Evolutionary conservation across 37 sponge, comb jelly and placozoan genomes (phyloP), one percentile per base, ranked within the genome.

Genomic region (Mnemiopsis leidyi): DNA sequence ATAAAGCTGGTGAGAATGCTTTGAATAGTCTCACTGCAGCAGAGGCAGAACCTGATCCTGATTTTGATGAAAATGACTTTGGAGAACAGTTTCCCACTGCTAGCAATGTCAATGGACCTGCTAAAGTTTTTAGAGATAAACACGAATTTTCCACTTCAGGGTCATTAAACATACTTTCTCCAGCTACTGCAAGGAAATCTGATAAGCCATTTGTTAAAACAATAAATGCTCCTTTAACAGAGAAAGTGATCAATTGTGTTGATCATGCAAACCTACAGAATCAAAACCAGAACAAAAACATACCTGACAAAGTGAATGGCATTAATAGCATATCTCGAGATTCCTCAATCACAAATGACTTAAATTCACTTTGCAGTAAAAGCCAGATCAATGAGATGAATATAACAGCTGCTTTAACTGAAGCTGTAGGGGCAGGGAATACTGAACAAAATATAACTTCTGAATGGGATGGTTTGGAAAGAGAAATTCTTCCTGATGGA

Each of bases 391-490:
- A 77, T 77, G 90, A 38, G n/a, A 35, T 40, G 26, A 85, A 85
- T 26, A 85, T 85, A 40, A 40, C 30, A 23, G 90, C 24, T 3
- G 48, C 38, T 26, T 28, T 20, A 5, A 77, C 32, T 3, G 32
- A 36, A 33, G 21, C 21, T 7, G 32, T 31, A 33, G 36, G 35
- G 5, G 32, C 35, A 9, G 32, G 20, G 16, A 36, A 77, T 0
- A 34, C 79, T 3, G 33, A 28, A 33, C 32, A 39, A 25, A 85
- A 85, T 40, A 37, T 85, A 38, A 25, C 28, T 3, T 38, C 25
- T 21, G 90, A 85, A 85, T 85, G 90, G 90, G 79, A 77, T 34
- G 79, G 79, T 31, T 37, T 85, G 32, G 90, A 85, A 25, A 28
- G 90, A 40, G 1, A 85, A 26, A 32, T 85, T 0, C 20, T 13